Base-by-base conservation (phyloP, 2,888 invertebrate genomes). In the Pilophorus perplexus region DNA sequence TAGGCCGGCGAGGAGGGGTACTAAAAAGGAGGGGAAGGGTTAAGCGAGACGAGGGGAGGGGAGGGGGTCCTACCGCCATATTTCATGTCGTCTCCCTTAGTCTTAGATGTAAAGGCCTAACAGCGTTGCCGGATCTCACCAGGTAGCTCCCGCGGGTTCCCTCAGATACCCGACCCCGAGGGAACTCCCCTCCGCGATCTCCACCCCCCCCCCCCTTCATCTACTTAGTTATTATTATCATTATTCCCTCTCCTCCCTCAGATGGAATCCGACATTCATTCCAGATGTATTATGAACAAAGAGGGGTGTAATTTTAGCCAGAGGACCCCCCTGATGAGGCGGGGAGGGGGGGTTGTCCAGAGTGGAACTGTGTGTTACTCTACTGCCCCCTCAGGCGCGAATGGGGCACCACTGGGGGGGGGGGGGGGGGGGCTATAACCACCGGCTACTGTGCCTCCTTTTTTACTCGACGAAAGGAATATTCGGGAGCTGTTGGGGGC, bases 261-360 rank as follows among this genome's bases (percentile, higher is more conserved):
- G 54, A 54, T 65, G 57, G 66, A 66, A 66, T 57, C 66, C 66
- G 66, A 66, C 66, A 57, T 57, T 66, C 66, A 66, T 66, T 66
- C 66, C 66, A 66, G 66, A 66, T 66, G 66, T 66, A 66, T 66
- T 57, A 66, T 66, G 66, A 66, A 66, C 66, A 66, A 66, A 57
- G 57, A 55, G 66, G 66, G 57, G 44, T 66, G 52, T 66, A 66
- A 66, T 66, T n/a, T 55, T 52, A 64, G 62, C 33, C 52, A 16
- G 57, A 3, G 54, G n/a, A n/a, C n/a, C n/a, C n/a, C n/a, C n/a
- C 14, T 44, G 54, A 27, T 54, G 54, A 1, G 44, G 46, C 27
- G 28, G 54, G 10, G 46, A 20, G 60, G 27, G 46, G 46, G 46
- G 44, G 60, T 16, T 2, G 16, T 14, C 2, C 27, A 38, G 60